Percentiles rank a stretch among this genome's conserved stretches.
Evolutionary conservation across 1,140 invertebrate species (phyloP).

Genomic region (Caerostris darwini): DNA sequence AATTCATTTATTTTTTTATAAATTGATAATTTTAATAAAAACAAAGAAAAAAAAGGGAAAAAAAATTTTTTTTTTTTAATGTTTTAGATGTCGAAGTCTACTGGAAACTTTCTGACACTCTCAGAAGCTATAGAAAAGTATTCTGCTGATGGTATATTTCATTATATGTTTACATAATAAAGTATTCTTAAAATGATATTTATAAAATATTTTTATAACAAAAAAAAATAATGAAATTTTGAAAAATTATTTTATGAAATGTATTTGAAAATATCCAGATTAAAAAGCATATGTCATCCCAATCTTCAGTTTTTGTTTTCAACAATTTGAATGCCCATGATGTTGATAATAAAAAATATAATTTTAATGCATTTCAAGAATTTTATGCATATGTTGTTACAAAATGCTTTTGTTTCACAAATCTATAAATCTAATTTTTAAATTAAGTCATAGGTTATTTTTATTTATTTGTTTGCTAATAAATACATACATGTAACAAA

Average conservation of each 20-base stretch:
- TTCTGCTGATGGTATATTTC: conserved; percentile 92
- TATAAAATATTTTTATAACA: background rate
- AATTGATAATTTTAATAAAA: background rate
- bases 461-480: too few relatives aligned
- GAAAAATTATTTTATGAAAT: background rate
- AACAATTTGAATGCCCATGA: too few relatives aligned
- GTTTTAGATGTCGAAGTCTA: conserved; percentile 97
- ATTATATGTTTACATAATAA: background rate
- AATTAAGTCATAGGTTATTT: too few relatives aligned
- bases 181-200: background rate
- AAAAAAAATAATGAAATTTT: background rate
- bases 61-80: conserved; percentile 17
- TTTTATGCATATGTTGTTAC: too few relatives aligned
- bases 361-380: too few relatives aligned
- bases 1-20: too few relatives aligned
- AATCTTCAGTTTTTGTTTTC: too few relatives aligned
- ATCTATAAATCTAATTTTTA: too few relatives aligned
- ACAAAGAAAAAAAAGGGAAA: background rate
- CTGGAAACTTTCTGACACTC: conserved; percentile 98
- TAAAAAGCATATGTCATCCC: too few relatives aligned
- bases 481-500: too few relatives aligned
- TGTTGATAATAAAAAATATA: too few relatives aligned
- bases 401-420: too few relatives aligned
- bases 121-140: conserved; percentile 94
- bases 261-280: background rate